phyloP scores from a whole-genome alignment of 2,113 vertebrate genomes.

The Centropus unirufus region DNA sequence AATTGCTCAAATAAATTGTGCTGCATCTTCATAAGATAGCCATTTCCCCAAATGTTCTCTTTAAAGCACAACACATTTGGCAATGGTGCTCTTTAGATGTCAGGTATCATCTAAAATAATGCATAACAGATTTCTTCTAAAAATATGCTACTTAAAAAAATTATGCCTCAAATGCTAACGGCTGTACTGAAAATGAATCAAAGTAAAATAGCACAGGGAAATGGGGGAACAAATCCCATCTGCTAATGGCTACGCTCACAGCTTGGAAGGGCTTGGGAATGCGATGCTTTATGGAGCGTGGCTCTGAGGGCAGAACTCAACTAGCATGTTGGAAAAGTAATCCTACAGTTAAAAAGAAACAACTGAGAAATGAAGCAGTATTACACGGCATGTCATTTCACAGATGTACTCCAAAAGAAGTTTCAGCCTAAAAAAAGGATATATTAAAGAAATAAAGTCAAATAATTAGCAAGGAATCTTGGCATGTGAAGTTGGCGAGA shows the following conservation, averaged over 20 bases:
- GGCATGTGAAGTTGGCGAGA: background rate
- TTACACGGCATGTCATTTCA: background rate
- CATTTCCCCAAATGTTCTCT: conserved; percentile 17
- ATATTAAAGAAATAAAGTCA: conserved; percentile 6
- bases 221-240: background rate
- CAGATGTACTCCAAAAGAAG: conserved; percentile 1
- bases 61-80: background rate
- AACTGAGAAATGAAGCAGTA: background rate
- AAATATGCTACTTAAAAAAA: conserved; percentile 62
- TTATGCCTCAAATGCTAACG: conserved; percentile 5
- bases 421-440: conserved; percentile 19
- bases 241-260: background rate
- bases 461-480: conserved; percentile 19
- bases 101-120: conserved; percentile 52
- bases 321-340: background rate
- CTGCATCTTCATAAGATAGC: conserved; percentile 24
- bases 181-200: conserved; percentile 20
- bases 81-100: conserved; percentile 17
- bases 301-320: background rate
- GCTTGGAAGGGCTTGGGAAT: background rate
- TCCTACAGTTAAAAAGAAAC: background rate
- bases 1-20: conserved; percentile 38
- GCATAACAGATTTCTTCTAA: conserved; percentile 51
- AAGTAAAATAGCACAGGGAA: conserved; percentile 3
- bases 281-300: background rate